phyloP scores from a whole-genome alignment of 2,797 vertebrate species.

The Mionectes olivaceus region DNA sequence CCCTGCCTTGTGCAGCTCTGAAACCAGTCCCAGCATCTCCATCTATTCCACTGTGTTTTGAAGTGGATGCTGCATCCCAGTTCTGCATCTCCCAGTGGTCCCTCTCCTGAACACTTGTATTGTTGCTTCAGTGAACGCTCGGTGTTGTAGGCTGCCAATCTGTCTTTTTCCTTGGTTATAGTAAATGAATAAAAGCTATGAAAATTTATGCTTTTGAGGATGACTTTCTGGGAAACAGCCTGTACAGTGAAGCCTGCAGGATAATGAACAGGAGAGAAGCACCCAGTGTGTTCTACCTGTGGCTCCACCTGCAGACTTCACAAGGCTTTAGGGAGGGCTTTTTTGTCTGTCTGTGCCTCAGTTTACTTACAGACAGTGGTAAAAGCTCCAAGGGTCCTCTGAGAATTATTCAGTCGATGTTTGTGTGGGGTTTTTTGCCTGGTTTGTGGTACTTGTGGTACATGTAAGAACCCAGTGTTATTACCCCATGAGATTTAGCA shows the following conservation, averaged over 20 bases:
- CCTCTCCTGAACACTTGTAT: not conserved
- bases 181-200: not conserved
- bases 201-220: not conserved
- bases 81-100: not conserved
- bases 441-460: not conserved
- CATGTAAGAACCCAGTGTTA: not conserved
- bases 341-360: not conserved
- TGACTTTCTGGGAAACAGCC: not conserved
- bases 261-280: not conserved
- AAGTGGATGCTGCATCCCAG: not conserved
- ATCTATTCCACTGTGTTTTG: not conserved
- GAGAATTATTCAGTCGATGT: not conserved
- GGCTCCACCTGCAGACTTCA: not conserved
- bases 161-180: not conserved
- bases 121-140: not conserved
- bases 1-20: not conserved
- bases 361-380: not conserved
- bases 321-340: not conserved
- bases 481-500: not conserved
- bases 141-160: not conserved
- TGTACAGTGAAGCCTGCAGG: not conserved
- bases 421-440: rapidly evolving
- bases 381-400: not conserved
- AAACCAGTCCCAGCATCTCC: not conserved
- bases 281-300: not conserved